Evolutionary conservation across 2,113 vertebrate species (phyloP), one percentile per base, ranked within the genome.

Genomic region (Plotosus lineatus): DNA sequence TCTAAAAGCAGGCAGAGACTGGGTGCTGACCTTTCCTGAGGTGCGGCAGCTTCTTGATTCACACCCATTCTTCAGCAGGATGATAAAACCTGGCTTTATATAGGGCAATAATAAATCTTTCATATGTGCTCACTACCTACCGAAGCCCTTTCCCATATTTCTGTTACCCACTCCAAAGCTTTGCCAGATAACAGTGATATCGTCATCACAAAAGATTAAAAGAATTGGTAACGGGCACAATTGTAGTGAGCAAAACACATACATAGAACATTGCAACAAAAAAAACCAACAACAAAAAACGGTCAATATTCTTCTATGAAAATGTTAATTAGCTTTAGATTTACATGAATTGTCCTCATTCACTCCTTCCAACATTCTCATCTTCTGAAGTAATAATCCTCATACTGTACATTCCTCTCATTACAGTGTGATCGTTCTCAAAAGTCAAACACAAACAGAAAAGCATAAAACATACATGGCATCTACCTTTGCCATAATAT

Each of bases 61-160:
- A 50, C 15, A 72, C 44, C 46, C 44, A 50, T 72, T 50, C 26
- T 46, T 50, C 44, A 31, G 17, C 46, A 50, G 8, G 69, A 72
- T 72, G 17, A 72, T 72, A 26, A 50, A 72, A 50, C 44, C 4
- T 50, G 33, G 69, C 28, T 72, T 72, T 72, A 71, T 68, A 68
- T 68, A 71, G 66, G n/a, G 40, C 15, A 3, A 46, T 72, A 72
- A 50, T 72, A 72, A 50, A 72, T 48, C 28, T 50, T 72, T 72
- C 68, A 72, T 72, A 72, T 31, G 68, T 48, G 28, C 44, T 31
- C 3, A 1, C 68, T 72, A 8, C 68, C 68, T 44, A 7, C 7
- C 26, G 4, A n/a, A 72, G 26, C 26, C 44, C 17, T 72, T 72
- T 50, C 26, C 44, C 44, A 72, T 21, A 50, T 33, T 72, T 26